Conservation (phyloP, 2,797 vertebrate species). For the Artibeus lituratus region DNA sequence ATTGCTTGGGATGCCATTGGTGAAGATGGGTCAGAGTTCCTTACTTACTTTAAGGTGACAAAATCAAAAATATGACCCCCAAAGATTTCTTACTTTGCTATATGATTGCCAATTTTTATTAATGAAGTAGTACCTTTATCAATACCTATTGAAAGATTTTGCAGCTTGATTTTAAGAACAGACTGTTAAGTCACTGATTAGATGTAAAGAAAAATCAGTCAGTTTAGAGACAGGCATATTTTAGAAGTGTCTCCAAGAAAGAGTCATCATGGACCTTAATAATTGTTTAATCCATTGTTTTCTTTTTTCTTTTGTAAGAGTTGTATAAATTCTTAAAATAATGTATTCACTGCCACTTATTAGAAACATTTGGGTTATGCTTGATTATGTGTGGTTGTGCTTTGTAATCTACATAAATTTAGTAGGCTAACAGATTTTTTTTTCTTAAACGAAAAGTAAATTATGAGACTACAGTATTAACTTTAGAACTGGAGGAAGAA, state of each 20-base stretch:
- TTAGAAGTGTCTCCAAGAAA: background rate
- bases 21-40: background rate
- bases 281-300: background rate
- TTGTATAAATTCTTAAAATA: conserved; percentile 26
- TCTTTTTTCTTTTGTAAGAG: conserved; percentile 6
- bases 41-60: background rate
- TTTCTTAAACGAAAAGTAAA: background rate
- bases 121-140: background rate
- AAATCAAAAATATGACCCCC: background rate
- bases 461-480: background rate
- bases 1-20: background rate
- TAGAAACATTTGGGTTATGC: background rate
- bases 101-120: background rate
- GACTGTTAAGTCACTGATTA: background rate
- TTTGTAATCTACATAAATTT: conserved; percentile 15
- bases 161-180: background rate
- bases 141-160: conserved; percentile 36
- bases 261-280: background rate
- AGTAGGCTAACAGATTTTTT: background rate
- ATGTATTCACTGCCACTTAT: background rate
- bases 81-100: background rate
- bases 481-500: background rate
- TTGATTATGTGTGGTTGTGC: background rate
- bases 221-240: background rate
- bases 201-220: background rate